Evolutionary conservation across 2,113 vertebrate genomes (phyloP), one percentile per base, ranked within the genome.

Genomic region (Pteruthius melanotis): DNA sequence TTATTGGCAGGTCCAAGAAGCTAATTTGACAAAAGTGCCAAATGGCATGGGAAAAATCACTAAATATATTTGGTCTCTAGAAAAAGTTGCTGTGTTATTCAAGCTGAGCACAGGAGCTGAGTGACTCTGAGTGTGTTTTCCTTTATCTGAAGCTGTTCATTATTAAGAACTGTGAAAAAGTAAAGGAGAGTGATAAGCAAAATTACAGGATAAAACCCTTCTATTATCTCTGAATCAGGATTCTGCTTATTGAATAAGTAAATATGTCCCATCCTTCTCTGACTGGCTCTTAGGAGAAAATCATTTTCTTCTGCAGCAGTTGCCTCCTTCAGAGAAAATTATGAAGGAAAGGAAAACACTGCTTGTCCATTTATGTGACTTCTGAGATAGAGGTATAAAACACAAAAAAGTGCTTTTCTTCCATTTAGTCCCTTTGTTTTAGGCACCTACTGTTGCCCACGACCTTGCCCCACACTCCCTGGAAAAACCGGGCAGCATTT

Each of bases 401-500:
- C 14, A 42, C 17, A 50, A n/a, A 79, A 65, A 40, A 1, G 9
- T 56, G 10, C 26, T 28, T 74, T 53, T 75, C 23, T 78, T 40
- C 37, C 35, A 56, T 3, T 15, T 45, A 1, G 28, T 64, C 35
- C 7, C 28, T 60, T 44, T 56, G 26, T 81, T 27, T 52, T 21
- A 9, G 52, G 17, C 47, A 26, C 31, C 21, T n/a, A 0, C 44
- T 40, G 6, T 10, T 83, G 71, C 23, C 52, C 24, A 2, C 37
- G 63, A 64, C 68, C 54, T 63, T 69, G 40, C 23, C 63, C 59
- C 44, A 47, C 61, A 14, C 53, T 82, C 12, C 5, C 56, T 69
- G 56, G 39, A 37, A 47, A 75, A 88, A 78, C 27, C 16, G 30
- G 49, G 65, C 90, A 90, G 65, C 72, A 75, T 95, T 90, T 92